Evolutionary conservation across 2,113 vertebrate genomes (phyloP).

Genomic region (Speoplatyrhinus poulsoni): DNA sequence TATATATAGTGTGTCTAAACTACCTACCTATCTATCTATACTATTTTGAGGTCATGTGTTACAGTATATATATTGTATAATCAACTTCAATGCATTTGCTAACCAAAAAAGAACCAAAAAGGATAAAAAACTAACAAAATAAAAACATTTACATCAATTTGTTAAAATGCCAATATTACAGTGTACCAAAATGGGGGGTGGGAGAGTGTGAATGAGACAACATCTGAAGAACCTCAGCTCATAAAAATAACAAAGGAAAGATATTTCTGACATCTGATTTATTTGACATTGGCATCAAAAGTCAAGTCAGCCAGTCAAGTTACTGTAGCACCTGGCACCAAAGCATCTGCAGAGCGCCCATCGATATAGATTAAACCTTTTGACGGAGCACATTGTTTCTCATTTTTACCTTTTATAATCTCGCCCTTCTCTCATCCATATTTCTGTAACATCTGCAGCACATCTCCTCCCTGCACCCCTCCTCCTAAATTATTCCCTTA

Average conservation of each 20-base stretch:
- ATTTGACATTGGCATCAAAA: background rate
- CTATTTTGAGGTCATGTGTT: too few relatives aligned
- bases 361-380: background rate
- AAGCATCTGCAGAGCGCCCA: background rate
- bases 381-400: background rate
- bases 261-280: slow-evolving; percentile 11
- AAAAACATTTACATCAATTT: too few relatives aligned
- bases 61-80: too few relatives aligned
- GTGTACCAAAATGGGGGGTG: too few relatives aligned
- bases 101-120: too few relatives aligned
- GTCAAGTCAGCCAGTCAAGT: background rate
- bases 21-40: too few relatives aligned
- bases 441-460: slow-evolving; percentile 54
- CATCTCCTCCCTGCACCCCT: slow-evolving; percentile 35
- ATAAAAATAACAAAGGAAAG: background rate
- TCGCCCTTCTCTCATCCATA: background rate
- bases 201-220: too few relatives aligned
- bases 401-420: background rate
- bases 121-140: too few relatives aligned
- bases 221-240: too few relatives aligned
- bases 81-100: too few relatives aligned
- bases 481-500: slow-evolving; percentile 37
- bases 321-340: background rate
- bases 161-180: too few relatives aligned
- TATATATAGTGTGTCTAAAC: too few relatives aligned